phyloP scores from a whole-genome alignment of 2,113 vertebrate species.

The Rallus limicola region DNA sequence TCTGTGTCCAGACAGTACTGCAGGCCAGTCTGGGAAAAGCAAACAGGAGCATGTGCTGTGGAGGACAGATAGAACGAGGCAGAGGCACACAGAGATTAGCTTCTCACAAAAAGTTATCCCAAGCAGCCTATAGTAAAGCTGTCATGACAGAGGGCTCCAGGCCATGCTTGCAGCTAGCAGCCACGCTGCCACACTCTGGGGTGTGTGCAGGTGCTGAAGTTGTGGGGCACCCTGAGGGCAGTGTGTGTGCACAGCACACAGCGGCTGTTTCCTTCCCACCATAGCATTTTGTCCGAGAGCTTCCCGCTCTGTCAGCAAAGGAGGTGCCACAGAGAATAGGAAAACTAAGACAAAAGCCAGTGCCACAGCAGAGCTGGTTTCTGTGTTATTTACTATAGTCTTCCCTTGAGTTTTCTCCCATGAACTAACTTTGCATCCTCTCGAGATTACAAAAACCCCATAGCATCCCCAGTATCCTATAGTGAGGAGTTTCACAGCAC shows the following conservation, averaged over 20 bases:
- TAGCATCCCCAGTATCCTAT: neutral
- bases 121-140: neutral
- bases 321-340: neutral
- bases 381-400: neutral
- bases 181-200: fast-evolving
- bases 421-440: neutral
- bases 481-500: neutral
- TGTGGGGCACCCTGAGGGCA: fast-evolving
- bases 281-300: neutral
- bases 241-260: neutral
- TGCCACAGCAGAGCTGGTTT: neutral
- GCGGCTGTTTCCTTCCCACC: neutral
- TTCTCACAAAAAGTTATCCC: neutral
- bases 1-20: fast-evolving
- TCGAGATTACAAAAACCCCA: neutral
- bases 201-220: fast-evolving
- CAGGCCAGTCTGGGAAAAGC: neutral
- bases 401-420: neutral
- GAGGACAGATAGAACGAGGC: neutral
- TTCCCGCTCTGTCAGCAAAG: neutral
- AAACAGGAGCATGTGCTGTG: neutral
- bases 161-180: neutral
- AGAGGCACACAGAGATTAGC: neutral
- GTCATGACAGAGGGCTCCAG: neutral
- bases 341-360: neutral